Evolutionary conservation across 2,113 vertebrate species (phyloP), one percentile per base, ranked within the genome.

Genomic region (Corythoichthys haematopterus): DNA sequence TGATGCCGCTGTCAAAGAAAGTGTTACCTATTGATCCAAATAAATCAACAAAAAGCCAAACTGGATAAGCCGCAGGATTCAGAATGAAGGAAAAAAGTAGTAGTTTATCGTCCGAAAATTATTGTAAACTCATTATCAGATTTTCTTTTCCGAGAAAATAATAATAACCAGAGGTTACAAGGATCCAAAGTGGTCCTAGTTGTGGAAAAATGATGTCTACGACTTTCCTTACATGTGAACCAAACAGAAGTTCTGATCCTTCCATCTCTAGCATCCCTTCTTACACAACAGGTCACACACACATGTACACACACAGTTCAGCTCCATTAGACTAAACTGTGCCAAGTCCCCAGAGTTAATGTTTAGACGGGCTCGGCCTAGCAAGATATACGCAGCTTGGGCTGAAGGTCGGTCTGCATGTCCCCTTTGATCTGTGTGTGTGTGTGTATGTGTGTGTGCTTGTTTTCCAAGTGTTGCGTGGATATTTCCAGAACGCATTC

Each of bases 321-420:
- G 55, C 55, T 68, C 36, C 53, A 46, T 85, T 87, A 87, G 84
- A 87, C 87, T 83, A 84, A 87, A 82, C 77, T 80, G 80, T 81
- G 76, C 71, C 70, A 78, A 36, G 65, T 69, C 77, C 65, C 28
- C 20, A 71, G 74, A 84, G 90, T 88, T 91, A 91, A 91, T 91
- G 87, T 90, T 89, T 90, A 91, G 83, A 86, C 85, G 71, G 70
- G 69, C 75, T 80, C 68, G 64, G 81, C 69, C 70, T 78, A 80
- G 74, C 72, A 79, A 83, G 86, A 87, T 79, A 85, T 77, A 81
- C 65, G 58, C 76, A 74, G 78, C 69, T 67, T 45, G 71, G 81
- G 78, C 84, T 88, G 87, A 91, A 91, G 86, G 87, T 90, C 90
- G 85, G 69, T 55, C 66, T 69, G 65, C 75, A 81, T 75, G 72